phyloP scores from a whole-genome alignment of 2,797 vertebrate species.

The Ara ararauna region DNA sequence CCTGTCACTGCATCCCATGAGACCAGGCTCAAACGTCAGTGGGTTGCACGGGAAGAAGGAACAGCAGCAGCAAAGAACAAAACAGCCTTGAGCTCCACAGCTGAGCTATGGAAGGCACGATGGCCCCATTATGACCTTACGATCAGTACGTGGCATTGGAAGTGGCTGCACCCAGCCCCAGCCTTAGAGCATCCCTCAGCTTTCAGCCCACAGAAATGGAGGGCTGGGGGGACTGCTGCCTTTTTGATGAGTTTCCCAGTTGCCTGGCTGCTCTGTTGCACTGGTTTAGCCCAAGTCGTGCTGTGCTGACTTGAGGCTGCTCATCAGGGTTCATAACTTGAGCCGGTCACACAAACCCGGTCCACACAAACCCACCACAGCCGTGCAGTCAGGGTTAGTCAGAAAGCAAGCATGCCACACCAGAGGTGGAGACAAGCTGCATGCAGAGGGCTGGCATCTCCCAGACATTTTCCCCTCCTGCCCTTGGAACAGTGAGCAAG shows the following conservation, averaged over 20 bases:
- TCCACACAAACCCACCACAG: not conserved
- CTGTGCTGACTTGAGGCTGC: fast-evolving
- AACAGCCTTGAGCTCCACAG: not conserved
- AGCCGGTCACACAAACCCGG: slow-evolving; percentile 13
- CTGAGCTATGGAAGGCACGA: not conserved
- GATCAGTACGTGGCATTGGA: not conserved
- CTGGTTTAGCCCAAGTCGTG: fast-evolving
- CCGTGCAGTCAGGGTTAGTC: not conserved
- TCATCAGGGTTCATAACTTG: fast-evolving
- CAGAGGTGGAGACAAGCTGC: not conserved
- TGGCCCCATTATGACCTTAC: fast-evolving
- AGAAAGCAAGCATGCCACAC: not conserved
- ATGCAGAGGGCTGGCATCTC: not conserved
- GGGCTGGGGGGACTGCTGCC: not conserved
- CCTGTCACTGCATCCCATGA: not conserved
- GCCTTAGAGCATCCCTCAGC: not conserved
- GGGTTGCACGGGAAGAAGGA: not conserved
- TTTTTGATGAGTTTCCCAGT: slow-evolving; percentile 20
- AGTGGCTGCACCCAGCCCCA: not conserved
- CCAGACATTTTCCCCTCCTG: not conserved
- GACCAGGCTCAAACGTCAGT: not conserved
- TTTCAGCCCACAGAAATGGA: not conserved
- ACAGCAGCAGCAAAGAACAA: not conserved
- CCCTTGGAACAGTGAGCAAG: not conserved
- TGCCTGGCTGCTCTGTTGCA: not conserved